Conservation (phyloP, 2,888 invertebrate genomes). For the Axea sp. region DNA sequence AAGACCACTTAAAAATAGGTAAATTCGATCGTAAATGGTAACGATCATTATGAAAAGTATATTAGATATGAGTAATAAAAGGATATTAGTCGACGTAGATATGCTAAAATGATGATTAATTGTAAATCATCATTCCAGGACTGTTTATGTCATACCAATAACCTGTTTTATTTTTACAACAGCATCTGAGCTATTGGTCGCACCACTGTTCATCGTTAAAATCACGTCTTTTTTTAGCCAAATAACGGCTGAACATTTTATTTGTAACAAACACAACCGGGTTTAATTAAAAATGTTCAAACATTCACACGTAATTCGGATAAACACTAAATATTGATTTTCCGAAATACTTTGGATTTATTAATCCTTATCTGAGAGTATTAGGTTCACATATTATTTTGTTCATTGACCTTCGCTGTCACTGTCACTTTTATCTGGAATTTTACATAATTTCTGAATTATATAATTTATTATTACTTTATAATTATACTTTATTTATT, state of each 20-base stretch:
- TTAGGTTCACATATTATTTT: conserved; percentile 1
- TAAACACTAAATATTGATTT: conserved; percentile 30
- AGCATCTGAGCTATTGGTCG: conserved; percentile 31
- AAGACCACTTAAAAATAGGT: too few relatives aligned
- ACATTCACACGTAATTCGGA: conserved; percentile 33
- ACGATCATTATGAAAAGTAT: conserved; percentile 38
- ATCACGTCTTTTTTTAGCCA: conserved; percentile 45
- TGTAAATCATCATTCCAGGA: conserved; percentile 53
- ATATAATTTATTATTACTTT: neutral
- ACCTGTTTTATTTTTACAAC: conserved; percentile 38
- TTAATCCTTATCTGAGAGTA: conserved; percentile 31
- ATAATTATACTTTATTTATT: neutral
- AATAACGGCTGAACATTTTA: conserved; percentile 29
- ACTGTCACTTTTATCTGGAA: conserved; percentile 94
- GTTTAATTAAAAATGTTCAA: conserved; percentile 33
- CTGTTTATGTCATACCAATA: conserved; percentile 39
- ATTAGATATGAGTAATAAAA: conserved; percentile 41
- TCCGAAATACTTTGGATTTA: conserved; percentile 51
- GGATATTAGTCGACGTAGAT: conserved; percentile 51
- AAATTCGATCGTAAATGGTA: conserved; percentile 39
- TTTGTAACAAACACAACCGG: conserved; percentile 54
- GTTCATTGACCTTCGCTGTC: conserved; percentile 94
- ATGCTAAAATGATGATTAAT: conserved; percentile 51
- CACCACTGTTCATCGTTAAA: conserved; percentile 48
- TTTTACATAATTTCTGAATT: conserved; percentile 71